These are phyloP conservation scores for Sinocyclocheilus anshuiensis DNA, from an alignment of 2,113 vertebrate species.

Conservation along the genomic window DNA sequence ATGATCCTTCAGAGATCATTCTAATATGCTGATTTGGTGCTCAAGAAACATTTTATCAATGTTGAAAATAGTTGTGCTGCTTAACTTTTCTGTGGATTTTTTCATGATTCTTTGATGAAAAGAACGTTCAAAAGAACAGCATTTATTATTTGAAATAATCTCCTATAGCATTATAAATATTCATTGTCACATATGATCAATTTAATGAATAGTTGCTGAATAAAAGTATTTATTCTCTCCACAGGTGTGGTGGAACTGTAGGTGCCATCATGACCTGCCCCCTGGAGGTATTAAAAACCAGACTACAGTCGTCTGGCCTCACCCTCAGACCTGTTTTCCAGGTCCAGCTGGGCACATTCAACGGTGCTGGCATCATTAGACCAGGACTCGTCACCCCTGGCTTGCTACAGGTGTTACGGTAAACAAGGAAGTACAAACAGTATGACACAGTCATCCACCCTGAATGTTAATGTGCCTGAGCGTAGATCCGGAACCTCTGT, in stretches of 20 bases:
- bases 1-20: neutral
- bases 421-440: conserved; percentile 60
- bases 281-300: conserved; percentile 93
- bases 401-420: conserved; percentile 90
- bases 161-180: no score
- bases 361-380: conserved; percentile 86
- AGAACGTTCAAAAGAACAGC: neutral
- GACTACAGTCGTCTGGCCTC: conserved; percentile 90
- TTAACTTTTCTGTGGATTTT: no score
- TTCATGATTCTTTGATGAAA: neutral
- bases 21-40: neutral
- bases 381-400: conserved; percentile 86
- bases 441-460: neutral
- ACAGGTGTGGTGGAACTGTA: conserved; percentile 93
- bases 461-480: neutral
- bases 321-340: conserved; percentile 87
- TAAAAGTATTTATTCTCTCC: no score
- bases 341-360: conserved; percentile 91
- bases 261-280: conserved; percentile 95
- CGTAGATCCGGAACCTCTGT: neutral
- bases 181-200: neutral
- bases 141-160: neutral
- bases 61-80: no score
- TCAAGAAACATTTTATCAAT: neutral
- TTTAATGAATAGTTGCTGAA: no score